Evolutionary conservation across 1,140 invertebrate species (phyloP), one percentile per base, ranked within the genome.

Genomic region (Eurosta solidaginis): DNA sequence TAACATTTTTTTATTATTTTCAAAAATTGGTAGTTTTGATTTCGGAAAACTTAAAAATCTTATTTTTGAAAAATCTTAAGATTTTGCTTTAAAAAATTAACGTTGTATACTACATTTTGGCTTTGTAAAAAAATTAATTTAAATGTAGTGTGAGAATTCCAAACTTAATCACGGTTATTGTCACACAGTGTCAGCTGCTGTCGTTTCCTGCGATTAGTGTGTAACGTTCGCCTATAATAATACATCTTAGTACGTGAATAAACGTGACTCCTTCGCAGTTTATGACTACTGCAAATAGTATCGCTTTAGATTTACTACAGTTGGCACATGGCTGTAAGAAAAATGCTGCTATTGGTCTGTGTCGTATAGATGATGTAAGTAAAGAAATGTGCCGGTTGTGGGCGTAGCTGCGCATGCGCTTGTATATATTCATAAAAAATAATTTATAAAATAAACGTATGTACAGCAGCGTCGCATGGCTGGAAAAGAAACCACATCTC

Each of bases 311-410:
- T 75, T 78, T 86, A 76, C 83, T 83, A 42, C n/a, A n/a, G n/a
- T 79, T 83, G 80, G 63, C 78, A 78, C 74, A 74, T 76, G 79
- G 77, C 75, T 74, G 75, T 78, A 78, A 81, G 63, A 83, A 82
- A 80, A 82, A 80, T 80, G 79, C 83, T 79, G 82, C 85, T 52
- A 80, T 86, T 52, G 83, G 85, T 77, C 81, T 85, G 50, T 86
- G 81, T 83, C 85, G 84, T 78, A 79, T 86, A 73, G 84, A 85
- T 63, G 84, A 86, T 83, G 85, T 86, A 86, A 86, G 85, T 86
- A 86, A n/a, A n/a, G 82, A 59, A 77, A 33, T 45, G 74, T 45
- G 40, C 27, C 44, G 27, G 44, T 74, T 36, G 59, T 68, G 59
- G 59, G 59, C 59, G 59, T 68, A 42, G 59, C 59, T 68, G 59